Evolutionary conservation across 2,888 invertebrate species (phyloP).

Genomic region (Rhabditoides inermis): DNA sequence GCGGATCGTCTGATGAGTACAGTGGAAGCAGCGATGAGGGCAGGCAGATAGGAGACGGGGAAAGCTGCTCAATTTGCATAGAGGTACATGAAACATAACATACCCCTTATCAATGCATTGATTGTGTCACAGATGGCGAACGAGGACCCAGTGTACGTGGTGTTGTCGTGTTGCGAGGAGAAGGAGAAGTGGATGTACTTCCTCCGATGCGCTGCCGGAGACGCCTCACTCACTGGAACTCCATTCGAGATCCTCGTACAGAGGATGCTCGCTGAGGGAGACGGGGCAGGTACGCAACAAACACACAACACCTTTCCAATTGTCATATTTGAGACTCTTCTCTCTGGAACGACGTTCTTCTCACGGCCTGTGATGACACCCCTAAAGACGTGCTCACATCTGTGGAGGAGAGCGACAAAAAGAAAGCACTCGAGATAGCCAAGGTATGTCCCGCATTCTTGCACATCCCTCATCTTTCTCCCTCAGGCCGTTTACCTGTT

Average conservation of each 20-base stretch:
- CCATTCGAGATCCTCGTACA: slow-evolving; percentile 91
- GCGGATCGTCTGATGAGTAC: slow-evolving; percentile 34
- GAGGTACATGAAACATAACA: slow-evolving; percentile 14
- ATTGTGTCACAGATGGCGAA: slow-evolving; percentile 79
- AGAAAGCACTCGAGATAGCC: slow-evolving; percentile 42
- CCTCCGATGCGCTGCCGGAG: slow-evolving; percentile 78
- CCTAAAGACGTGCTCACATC: slow-evolving; percentile 38
- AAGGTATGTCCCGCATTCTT: slow-evolving; percentile 10
- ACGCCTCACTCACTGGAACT: slow-evolving; percentile 66
- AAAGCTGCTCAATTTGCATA: slow-evolving; percentile 30
- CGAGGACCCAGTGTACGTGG: slow-evolving; percentile 82
- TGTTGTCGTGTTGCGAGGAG: slow-evolving; percentile 83
- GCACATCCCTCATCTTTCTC: too few relatives aligned
- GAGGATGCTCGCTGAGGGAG: slow-evolving; percentile 90
- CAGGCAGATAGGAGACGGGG: slow-evolving; percentile 21
- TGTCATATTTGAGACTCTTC: slow-evolving; percentile 14
- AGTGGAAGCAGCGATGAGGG: slow-evolving; percentile 36
- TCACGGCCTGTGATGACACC: slow-evolving; percentile 31
- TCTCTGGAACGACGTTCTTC: slow-evolving; percentile 40
- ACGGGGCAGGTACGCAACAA: slow-evolving; percentile 67
- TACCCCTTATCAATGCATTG: too few relatives aligned
- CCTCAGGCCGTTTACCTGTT: slow-evolving; percentile 83
- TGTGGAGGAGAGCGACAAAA: slow-evolving; percentile 24
- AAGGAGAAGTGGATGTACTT: slow-evolving; percentile 69
- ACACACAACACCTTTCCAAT: not conserved